phyloP scores from a whole-genome alignment of 1,140 invertebrate genomes.

The Dendroctonus valens region DNA sequence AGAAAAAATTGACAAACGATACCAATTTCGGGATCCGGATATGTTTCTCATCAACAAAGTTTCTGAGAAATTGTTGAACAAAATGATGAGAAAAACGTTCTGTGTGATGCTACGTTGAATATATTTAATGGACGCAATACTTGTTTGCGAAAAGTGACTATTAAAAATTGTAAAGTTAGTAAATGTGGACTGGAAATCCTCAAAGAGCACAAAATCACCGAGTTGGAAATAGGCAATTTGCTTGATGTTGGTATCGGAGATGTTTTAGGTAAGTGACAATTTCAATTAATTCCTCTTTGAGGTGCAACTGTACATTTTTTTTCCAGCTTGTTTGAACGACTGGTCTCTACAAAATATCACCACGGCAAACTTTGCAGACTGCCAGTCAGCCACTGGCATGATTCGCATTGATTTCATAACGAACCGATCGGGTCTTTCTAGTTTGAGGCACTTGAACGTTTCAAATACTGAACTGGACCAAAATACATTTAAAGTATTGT shows the following conservation, averaged over 20 bases:
- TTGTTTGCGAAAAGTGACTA: conserved; percentile 54
- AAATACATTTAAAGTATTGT: conserved; percentile 66
- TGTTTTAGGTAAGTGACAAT: conserved; percentile 40
- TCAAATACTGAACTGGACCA: conserved; percentile 72
- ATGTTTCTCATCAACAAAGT: conserved; percentile 67
- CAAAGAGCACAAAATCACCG: conserved; percentile 64
- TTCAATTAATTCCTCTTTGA: background rate
- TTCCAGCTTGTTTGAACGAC: conserved; percentile 64
- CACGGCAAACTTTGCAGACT: conserved; percentile 65
- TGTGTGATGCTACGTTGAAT: conserved; percentile 64
- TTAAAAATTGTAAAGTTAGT: conserved; percentile 61
- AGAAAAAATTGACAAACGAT: conserved; percentile 25
- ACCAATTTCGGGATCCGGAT: conserved; percentile 62
- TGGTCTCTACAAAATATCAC: conserved; percentile 70
- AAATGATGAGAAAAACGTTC: conserved; percentile 62
- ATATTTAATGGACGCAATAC: conserved; percentile 68
- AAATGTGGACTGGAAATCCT: conserved; percentile 65
- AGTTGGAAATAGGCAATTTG: conserved; percentile 58
- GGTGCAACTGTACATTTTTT: conserved; percentile 3
- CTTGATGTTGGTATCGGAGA: conserved; percentile 41
- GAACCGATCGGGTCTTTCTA: conserved; percentile 59
- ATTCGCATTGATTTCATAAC: conserved; percentile 54
- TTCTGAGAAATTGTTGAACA: conserved; percentile 65
- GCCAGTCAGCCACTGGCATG: conserved; percentile 60
- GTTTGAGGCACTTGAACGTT: conserved; percentile 67